Evolutionary conservation across 2,888 invertebrate genomes (phyloP), one percentile per base, ranked within the genome.

Genomic region (Strigamia crassipes): DNA sequence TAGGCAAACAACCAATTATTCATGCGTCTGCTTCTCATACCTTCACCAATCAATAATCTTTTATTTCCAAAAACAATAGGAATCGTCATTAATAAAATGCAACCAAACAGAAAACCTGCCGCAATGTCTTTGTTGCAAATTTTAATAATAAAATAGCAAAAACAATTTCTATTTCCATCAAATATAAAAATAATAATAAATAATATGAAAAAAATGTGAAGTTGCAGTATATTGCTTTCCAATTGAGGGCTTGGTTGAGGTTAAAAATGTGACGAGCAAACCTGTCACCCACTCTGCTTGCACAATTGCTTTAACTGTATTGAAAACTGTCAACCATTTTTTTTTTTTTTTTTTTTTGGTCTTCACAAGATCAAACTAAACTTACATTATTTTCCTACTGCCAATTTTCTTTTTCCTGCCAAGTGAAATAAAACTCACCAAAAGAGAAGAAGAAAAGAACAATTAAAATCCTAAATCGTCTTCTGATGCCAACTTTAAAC

Each of bases 261-360:
- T 73, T 73, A 73, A 73, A 73, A 31, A 73, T 73, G 73, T 73
- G 73, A 73, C 73, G 73, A 73, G 31, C 73, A 73, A 31, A 73
- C 73, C 73, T 73, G 73, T 73, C 73, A 73, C 73, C 1, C 31
- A 27, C 73, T 31, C 31, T 13, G 18, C 51, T 51, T 51, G 56
- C 73, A 73, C 73, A 73, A 73, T 73, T 73, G 73, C 73, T 15
- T 73, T 31, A 73, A 73, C 73, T 73, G 73, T 27, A 73, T 73
- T 73, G 73, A 73, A 73, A 73, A 73, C 73, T 73, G 73, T 73
- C 73, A 73, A 73, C 73, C 31, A 73, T 73, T 73, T 73, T 73
- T 73, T 73, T 73, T n/a, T n/a, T 73, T 73, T 73, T 73, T 73
- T 73, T 31, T 27, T 27, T 27, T 27, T 27, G 27, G 27, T 31